Evolutionary conservation across 2,797 vertebrate species (phyloP).

Genomic region (Iguana delicatissima): DNA sequence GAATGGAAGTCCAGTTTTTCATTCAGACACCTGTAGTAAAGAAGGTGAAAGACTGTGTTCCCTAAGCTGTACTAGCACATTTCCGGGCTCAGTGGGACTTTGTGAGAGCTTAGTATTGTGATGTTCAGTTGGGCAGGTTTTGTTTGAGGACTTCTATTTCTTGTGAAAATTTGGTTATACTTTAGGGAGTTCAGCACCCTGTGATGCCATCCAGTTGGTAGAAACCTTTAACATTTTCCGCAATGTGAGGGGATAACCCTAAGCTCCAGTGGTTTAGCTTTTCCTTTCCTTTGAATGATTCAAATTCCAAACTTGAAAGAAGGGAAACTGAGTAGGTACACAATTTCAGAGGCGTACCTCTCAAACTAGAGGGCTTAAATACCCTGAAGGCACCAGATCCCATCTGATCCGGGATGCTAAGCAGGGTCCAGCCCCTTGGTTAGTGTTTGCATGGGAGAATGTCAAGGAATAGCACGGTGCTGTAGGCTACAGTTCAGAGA

Average conservation of each 20-base stretch:
- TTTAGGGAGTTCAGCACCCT: neutral
- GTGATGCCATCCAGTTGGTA: rapidly evolving
- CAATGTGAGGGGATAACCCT: too few species aligned
- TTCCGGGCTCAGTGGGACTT: neutral
- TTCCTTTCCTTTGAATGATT: neutral
- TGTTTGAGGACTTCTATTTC: rapidly evolving
- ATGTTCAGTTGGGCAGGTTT: neutral
- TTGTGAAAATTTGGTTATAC: neutral
- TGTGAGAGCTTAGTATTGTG: neutral
- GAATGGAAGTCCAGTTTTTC: neutral
- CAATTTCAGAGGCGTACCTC: neutral
- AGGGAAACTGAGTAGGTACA: neutral
- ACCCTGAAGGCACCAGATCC: too few species aligned
- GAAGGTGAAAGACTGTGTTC: neutral
- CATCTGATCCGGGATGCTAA: too few species aligned
- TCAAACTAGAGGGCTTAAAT: too few species aligned
- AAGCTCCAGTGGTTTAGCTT: neutral
- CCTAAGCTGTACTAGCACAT: neutral
- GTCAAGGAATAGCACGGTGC: too few species aligned
- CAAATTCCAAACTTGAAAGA: neutral
- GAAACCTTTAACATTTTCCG: neutral
- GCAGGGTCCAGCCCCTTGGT: too few species aligned
- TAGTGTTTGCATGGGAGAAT: too few species aligned
- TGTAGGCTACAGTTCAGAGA: too few species aligned
- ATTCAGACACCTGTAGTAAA: rapidly evolving